Conservation (phyloP, 2,113 vertebrate species). For the Pollimyrus isidori region DNA sequence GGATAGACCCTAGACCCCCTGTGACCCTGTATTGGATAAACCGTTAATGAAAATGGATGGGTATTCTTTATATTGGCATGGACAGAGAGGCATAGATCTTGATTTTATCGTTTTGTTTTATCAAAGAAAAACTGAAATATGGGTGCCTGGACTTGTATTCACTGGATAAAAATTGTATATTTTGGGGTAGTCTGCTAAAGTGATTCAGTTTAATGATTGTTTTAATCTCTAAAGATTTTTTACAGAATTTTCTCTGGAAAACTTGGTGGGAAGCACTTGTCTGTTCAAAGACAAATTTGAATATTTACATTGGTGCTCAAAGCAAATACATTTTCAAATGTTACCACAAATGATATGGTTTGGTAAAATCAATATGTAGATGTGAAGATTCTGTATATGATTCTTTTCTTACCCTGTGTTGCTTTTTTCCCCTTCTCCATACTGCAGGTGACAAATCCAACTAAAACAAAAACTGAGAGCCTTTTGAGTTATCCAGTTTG, state of each 20-base stretch:
- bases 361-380: background rate
- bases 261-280: background rate
- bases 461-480: background rate
- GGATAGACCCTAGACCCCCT: background rate
- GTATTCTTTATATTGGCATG: background rate
- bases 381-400: background rate
- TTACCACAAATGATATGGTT: background rate
- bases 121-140: background rate
- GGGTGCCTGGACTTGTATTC: background rate
- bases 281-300: background rate
- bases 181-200: background rate
- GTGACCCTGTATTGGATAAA: background rate
- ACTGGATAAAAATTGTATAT: background rate
- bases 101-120: background rate
- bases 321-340: background rate
- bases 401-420: background rate
- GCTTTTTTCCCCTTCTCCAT: background rate
- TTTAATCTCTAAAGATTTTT: too few relatives aligned
- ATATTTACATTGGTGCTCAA: background rate
- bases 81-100: background rate
- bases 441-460: background rate
- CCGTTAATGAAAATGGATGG: background rate
- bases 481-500: background rate
- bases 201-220: too few relatives aligned
- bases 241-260: background rate